Evolutionary conservation across 2,888 invertebrate species (phyloP), one percentile per base, ranked within the genome.

Genomic region (Carterocephalus palaemon): DNA sequence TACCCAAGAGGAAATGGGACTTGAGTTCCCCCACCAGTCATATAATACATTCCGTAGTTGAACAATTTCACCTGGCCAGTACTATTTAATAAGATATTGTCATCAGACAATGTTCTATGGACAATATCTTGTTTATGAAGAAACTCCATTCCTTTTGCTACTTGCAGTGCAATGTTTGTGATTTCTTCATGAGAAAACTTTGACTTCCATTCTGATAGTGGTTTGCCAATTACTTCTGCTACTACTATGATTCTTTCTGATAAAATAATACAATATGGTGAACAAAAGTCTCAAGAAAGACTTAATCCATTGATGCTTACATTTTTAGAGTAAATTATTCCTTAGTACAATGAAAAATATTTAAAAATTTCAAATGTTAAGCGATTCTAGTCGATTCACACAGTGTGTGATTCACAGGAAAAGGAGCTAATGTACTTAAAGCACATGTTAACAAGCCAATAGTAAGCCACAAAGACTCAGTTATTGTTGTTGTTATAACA

Each of bases 31-130:
- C 89, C 88, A 57, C 92, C 93, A 8, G 97, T 97, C 94, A 98
- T 96, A 60, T 94, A 92, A 75, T 93, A 96, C 57, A 98, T 80
- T n/a, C 98, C 98, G 88, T 95, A 98, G 76, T 97, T 96, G 60
- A 95, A 95, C 20, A 99, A 74, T 69, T 97, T 96, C 0, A 95
- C 92, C 66, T 91, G 88, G 24, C 92, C 91, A 64, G 90, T 83
- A 29, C 85, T 85, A 65, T 94, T 92, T 22, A 97, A 67, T 7
- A 96, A 81, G 57, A 98, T 92, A 75, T 95, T 96, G 59, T 94
- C 93, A 37, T 93, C 91, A 47, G 93, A 91, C 47, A 98, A 79
- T 68, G 93, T 94, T 54, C 95, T 90, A 66, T 95, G 94, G 1
- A 92, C 91, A 41, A 98, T 89, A 42, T 91, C 90, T 53, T 91